phyloP scores from a whole-genome alignment of 2,113 vertebrate species.

The Phylloscopus trochiloides region DNA sequence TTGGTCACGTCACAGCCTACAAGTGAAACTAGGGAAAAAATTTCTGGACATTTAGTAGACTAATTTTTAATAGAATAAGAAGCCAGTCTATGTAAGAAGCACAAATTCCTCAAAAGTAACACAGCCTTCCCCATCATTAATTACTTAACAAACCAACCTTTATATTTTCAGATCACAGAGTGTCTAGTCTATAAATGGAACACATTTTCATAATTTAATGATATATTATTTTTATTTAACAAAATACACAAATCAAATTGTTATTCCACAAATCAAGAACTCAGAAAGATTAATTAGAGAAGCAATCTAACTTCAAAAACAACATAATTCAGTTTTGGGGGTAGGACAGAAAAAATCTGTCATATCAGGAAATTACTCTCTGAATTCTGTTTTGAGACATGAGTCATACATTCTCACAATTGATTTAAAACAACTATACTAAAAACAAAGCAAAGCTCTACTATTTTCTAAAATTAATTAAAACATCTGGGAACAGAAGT shows the following conservation, averaged over 20 bases:
- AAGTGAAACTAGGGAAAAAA: not conserved
- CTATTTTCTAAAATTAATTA: not conserved
- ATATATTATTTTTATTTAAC: conserved; percentile 4
- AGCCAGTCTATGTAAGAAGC: not conserved
- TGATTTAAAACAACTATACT: conserved; percentile 41
- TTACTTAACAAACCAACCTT: not conserved
- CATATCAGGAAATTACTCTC: conserved; percentile 15
- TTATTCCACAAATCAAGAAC: conserved; percentile 31
- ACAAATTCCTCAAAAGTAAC: not conserved
- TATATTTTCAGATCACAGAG: conserved; percentile 1
- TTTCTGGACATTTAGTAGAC: not conserved
- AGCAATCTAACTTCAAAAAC: not conserved
- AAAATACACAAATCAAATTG: conserved; percentile 49
- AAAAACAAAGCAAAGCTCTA: not conserved
- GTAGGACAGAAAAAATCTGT: not conserved
- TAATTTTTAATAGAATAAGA: not conserved
- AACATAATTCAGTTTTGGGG: not conserved
- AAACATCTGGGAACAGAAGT: not conserved
- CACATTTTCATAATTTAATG: conserved; percentile 34
- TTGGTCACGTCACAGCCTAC: not conserved
- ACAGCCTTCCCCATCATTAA: not conserved
- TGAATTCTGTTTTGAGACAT: conserved; percentile 17
- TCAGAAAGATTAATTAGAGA: conserved; percentile 17
- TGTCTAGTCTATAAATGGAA: not conserved
- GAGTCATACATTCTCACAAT: not conserved